Evolutionary conservation across 1,140 invertebrate species (phyloP).

Genomic region (Helicorthomorpha holstii): DNA sequence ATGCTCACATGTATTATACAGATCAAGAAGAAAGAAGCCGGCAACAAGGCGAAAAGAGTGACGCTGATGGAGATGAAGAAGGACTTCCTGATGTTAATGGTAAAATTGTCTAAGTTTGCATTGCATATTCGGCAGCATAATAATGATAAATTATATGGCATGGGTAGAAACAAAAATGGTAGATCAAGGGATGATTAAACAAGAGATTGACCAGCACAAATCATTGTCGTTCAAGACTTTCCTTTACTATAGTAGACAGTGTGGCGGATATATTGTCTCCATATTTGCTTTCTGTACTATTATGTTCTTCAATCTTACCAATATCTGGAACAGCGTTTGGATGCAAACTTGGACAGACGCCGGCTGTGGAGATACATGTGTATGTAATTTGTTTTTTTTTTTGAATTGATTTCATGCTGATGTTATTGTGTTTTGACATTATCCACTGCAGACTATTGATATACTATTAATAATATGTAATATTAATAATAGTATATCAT

Average conservation of each 20-base stretch:
- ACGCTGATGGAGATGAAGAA: not conserved
- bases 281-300: constrained; percentile 15
- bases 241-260: constrained; percentile 12
- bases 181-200: not conserved
- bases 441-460: no score
- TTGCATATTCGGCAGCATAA: no score
- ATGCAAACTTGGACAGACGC: constrained; percentile 20
- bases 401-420: no score
- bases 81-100: not conserved
- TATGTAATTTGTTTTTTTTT: not conserved
- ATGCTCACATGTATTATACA: constrained; percentile 16
- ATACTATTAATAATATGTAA: no score
- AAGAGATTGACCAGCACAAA: not conserved
- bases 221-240: not conserved
- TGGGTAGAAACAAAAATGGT: not conserved
- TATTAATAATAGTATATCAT: no score
- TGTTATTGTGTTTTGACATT: no score
- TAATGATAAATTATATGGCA: no score
- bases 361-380: not conserved
- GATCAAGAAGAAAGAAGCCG: not conserved
- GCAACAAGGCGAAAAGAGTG: not conserved
- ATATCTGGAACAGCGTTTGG: constrained; percentile 18
- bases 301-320: constrained; percentile 15
- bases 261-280: constrained; percentile 18
- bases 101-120: no score